Evolutionary conservation across 1,140 invertebrate species (phyloP).

Genomic region (Atta texana): DNA sequence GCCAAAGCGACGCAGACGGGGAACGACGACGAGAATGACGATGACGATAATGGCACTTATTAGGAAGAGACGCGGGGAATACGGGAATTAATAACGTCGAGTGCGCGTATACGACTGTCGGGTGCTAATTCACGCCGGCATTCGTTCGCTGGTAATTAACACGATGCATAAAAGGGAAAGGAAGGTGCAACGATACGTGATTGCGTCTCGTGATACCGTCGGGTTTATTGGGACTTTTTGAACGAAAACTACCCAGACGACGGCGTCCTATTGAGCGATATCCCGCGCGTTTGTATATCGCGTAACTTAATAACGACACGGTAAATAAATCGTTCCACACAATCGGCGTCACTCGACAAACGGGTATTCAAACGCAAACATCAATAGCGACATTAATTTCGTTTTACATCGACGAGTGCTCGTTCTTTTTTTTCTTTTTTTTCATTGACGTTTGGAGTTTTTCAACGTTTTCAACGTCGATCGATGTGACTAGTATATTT

Average conservation of each 20-base stretch:
- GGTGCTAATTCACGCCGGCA: slow-evolving; percentile 52
- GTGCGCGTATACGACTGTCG: slow-evolving; percentile 1
- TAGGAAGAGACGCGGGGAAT: neutral
- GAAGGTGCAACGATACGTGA: neutral
- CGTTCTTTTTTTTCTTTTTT: neutral
- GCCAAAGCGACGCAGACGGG: neutral
- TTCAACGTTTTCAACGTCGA: slow-evolving; percentile 18
- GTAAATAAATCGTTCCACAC: slow-evolving; percentile 37
- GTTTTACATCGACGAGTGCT: neutral
- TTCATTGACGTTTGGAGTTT: slow-evolving; percentile 1
- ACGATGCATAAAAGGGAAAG: neutral
- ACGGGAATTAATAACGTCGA: slow-evolving; percentile 64
- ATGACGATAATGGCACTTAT: slow-evolving; percentile 41
- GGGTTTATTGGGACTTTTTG: neutral
- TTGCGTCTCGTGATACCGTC: too few relatives aligned
- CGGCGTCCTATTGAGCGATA: neutral
- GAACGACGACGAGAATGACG: slow-evolving; percentile 23
- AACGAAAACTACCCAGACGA: slow-evolving; percentile 5
- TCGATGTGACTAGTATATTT: neutral
- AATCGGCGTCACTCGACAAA: slow-evolving; percentile 18
- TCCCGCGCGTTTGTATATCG: neutral
- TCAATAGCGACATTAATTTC: slow-evolving; percentile 53
- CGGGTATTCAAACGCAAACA: slow-evolving; percentile 27
- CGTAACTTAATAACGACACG: slow-evolving; percentile 28
- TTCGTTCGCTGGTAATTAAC: slow-evolving; percentile 16